phyloP scores from a whole-genome alignment of 2,797 vertebrate species.

The Sebastes paucispinis region DNA sequence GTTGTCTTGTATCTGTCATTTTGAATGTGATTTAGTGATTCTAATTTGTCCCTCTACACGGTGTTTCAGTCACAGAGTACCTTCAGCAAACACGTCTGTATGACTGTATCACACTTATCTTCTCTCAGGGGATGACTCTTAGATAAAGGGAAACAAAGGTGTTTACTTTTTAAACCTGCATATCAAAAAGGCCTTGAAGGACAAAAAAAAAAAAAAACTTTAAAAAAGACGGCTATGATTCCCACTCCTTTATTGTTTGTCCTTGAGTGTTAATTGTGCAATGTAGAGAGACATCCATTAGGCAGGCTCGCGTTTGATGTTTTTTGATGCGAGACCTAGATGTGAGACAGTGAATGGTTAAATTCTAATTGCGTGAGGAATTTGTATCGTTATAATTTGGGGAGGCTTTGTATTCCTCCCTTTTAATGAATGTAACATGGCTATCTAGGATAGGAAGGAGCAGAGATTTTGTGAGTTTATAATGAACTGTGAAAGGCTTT shows the following conservation, averaged over 20 bases:
- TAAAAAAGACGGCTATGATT: slow-evolving; percentile 60
- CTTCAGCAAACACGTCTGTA: slow-evolving; percentile 30
- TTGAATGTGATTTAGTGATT: slow-evolving; percentile 18
- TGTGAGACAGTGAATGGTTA: slow-evolving; percentile 78
- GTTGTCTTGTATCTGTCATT: slow-evolving; percentile 6
- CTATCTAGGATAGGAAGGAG: slow-evolving; percentile 65
- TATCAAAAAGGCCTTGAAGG: slow-evolving; percentile 77
- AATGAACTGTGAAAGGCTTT: slow-evolving; percentile 77
- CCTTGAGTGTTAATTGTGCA: slow-evolving; percentile 81
- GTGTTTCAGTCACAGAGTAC: background rate
- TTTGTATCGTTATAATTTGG: slow-evolving; percentile 79
- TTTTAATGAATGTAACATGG: slow-evolving; percentile 77
- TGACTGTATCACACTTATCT: slow-evolving; percentile 32
- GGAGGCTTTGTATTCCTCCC: slow-evolving; percentile 75
- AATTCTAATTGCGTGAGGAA: slow-evolving; percentile 80
- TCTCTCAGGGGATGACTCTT: slow-evolving; percentile 53
- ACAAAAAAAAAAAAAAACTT: slow-evolving; percentile 40
- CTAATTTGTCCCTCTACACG: slow-evolving; percentile 8
- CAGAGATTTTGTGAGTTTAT: slow-evolving; percentile 76
- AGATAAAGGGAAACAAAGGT: slow-evolving; percentile 69
- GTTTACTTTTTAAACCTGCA: slow-evolving; percentile 74
- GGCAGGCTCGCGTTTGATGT: slow-evolving; percentile 76
- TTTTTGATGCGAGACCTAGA: slow-evolving; percentile 76
- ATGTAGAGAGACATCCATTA: slow-evolving; percentile 74
- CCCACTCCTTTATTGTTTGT: slow-evolving; percentile 76